phyloP scores from a whole-genome alignment of 2,888 invertebrate species.

The Nomada goodeniana region DNA sequence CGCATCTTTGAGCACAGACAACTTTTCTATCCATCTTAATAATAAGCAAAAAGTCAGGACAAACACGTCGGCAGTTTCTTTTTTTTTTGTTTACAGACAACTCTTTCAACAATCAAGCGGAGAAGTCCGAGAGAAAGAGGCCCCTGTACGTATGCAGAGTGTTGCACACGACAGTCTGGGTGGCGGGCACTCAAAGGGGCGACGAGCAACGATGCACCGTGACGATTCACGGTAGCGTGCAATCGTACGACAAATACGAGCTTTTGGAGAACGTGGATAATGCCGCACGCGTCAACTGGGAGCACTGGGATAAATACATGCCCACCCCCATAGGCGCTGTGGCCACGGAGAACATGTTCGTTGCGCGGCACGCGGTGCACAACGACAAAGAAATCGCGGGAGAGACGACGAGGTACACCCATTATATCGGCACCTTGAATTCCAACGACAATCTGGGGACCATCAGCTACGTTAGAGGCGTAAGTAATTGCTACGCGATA shows the following conservation, averaged over 20 bases:
- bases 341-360: slow-evolving; percentile 78
- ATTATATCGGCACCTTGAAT: slow-evolving; percentile 90
- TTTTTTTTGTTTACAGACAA: slow-evolving; percentile 52
- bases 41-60: neutral
- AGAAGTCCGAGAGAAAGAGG: slow-evolving; percentile 57
- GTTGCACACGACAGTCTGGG: slow-evolving; percentile 89
- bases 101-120: slow-evolving; percentile 66
- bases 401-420: slow-evolving; percentile 82
- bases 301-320: slow-evolving; percentile 89
- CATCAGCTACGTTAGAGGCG: slow-evolving; percentile 88
- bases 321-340: slow-evolving; percentile 89
- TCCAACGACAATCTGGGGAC: slow-evolving; percentile 88
- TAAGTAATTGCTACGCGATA: slow-evolving; percentile 68
- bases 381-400: slow-evolving; percentile 55
- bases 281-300: slow-evolving; percentile 91
- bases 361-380: slow-evolving; percentile 84
- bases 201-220: slow-evolving; percentile 88
- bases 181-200: slow-evolving; percentile 89
- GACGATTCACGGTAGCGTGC: slow-evolving; percentile 86
- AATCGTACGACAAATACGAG: slow-evolving; percentile 88
- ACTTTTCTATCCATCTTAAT: neutral
- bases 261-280: slow-evolving; percentile 91
- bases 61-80: neutral
- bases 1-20: neutral
- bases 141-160: slow-evolving; percentile 91